Evolutionary conservation across 2,888 invertebrate genomes (phyloP), one percentile per base, ranked within the genome.

Genomic region (Dicranocentrus wangi): DNA sequence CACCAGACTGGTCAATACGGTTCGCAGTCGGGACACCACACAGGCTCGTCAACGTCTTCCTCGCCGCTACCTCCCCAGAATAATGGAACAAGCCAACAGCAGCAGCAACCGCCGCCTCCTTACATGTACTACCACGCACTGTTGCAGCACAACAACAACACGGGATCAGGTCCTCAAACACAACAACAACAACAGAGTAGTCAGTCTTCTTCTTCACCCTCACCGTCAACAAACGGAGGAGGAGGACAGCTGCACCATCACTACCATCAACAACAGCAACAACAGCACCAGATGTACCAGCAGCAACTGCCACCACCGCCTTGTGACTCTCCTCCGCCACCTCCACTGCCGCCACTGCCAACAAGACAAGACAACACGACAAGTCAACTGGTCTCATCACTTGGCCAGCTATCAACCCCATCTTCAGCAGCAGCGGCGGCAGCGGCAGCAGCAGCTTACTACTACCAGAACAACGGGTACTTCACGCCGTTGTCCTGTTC

Each of bases 131-230:
- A 69, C 69, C 61, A 61, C 28, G 23, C 27, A 5, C 23, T 61
- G n/a, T n/a, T 61, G 51, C 51, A 51, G 23, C 55, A 47, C 47
- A 55, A 55, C 55, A 55, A 55, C 42, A 10, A n/a, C 61, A 65
- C 82, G 53, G 58, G 79, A 27, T 66, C 84, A 53, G n/a, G 69
- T 76, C 25, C 66, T 66, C 53, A 60, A 77, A n/a, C 75, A 70
- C 61, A 58, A 70, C 71, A 47, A 70, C 70, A 27, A 80, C 75
- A 39, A 70, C 27, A 10, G 32, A 32, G n/a, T 8, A 51, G 28
- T 27, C 47, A 87, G 17, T 87, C 88, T 25, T 85, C 84, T 28
- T 95, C 94, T 65, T 91, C 93, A 85, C 91, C 86, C 93, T 89
- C 93, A 93, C 87, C 93, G 19, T 71, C 82, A 17, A 58, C 58